phyloP scores from a whole-genome alignment of 2,797 vertebrate species.

The Anas capensis region DNA sequence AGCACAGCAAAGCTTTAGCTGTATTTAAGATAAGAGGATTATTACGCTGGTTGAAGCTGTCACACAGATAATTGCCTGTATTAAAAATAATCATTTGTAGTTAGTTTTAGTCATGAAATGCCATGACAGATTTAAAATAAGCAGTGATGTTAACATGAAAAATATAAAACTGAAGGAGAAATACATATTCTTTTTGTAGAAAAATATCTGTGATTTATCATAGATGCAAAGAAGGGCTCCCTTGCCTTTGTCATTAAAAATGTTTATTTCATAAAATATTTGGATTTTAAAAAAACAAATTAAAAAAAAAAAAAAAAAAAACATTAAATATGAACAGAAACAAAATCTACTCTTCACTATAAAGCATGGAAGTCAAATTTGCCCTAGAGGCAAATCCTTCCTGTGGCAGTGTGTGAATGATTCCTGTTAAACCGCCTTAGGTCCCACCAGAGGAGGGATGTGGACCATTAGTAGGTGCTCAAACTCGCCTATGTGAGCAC shows the following conservation, averaged over 20 bases:
- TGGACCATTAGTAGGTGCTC: background rate
- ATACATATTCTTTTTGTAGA: background rate
- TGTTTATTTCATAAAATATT: background rate
- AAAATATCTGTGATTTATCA: background rate
- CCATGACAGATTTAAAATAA: background rate
- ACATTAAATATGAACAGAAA: background rate
- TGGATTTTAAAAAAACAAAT: background rate
- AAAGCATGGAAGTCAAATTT: background rate
- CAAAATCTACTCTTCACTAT: background rate
- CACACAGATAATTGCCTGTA: constrained; percentile 32
- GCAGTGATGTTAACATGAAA: background rate
- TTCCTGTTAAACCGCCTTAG: background rate
- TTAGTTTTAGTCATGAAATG: background rate
- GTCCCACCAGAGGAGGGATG: background rate
- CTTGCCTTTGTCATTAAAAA: background rate
- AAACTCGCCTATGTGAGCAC: background rate
- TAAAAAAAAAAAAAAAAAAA: background rate
- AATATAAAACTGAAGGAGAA: background rate
- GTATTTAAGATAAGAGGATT: constrained; percentile 40
- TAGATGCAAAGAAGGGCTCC: background rate
- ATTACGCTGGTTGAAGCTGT: constrained; percentile 21
- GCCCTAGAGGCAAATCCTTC: background rate
- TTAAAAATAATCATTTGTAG: constrained; percentile 50
- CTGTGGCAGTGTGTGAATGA: background rate
- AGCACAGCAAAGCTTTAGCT: constrained; percentile 6